A percentile compares a stretch with the other conserved stretches of the same genome.
Conservation (phyloP, 2,797 vertebrate genomes). For the Graptemys geographica region DNA sequence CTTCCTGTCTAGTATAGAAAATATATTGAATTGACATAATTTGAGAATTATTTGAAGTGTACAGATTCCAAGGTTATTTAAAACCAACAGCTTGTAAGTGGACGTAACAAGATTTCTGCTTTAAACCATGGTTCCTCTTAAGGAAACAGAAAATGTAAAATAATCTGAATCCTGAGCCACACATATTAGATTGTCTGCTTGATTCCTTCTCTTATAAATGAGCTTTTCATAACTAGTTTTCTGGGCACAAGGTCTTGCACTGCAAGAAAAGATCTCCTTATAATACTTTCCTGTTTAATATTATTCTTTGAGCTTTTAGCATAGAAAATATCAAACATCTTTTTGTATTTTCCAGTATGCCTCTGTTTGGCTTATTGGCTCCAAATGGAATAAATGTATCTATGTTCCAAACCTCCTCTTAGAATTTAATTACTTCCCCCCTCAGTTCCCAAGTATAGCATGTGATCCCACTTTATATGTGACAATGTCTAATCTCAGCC, state of each 20-base stretch:
- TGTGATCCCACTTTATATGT: background rate
- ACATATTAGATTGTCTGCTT: background rate
- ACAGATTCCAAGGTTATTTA: background rate
- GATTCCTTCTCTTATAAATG: background rate
- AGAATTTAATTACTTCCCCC: background rate
- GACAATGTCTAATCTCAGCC: background rate
- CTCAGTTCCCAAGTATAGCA: background rate
- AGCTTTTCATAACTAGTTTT: background rate
- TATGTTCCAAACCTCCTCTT: conserved; percentile 2
- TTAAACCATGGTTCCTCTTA: background rate
- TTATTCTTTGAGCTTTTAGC: background rate
- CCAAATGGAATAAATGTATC: background rate
- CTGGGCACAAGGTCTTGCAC: background rate
- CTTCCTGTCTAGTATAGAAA: background rate
- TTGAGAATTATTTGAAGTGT: background rate
- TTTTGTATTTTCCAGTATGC: background rate
- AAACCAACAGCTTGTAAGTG: background rate
- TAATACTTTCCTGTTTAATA: background rate
- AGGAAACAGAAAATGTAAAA: background rate
- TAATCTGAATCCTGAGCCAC: background rate
- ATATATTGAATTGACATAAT: background rate
- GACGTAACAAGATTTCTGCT: background rate
- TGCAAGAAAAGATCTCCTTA: background rate
- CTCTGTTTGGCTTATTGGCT: background rate
- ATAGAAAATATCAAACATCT: background rate